Conservation (phyloP, 2,113 vertebrate species). For the Heteronetta atricapilla region DNA sequence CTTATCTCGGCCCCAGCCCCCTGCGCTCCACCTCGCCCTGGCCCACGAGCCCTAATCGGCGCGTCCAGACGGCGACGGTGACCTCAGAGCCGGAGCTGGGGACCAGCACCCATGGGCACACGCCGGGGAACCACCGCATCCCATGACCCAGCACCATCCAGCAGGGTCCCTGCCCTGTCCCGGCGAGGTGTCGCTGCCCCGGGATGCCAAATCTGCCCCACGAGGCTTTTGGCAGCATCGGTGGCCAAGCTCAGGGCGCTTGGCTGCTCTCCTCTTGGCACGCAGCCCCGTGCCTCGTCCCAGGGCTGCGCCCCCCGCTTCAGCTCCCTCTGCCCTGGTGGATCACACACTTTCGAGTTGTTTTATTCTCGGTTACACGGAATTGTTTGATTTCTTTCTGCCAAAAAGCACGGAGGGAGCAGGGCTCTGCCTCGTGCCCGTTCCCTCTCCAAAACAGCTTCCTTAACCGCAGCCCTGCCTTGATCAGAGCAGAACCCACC, state of each 20-base stretch:
- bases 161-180: neutral
- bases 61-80: neutral
- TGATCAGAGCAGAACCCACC: neutral
- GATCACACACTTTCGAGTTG: too few relatives aligned
- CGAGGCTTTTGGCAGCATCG: neutral
- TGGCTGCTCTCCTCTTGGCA: neutral
- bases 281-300: neutral
- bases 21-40: neutral
- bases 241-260: neutral
- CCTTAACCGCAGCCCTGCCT: too few relatives aligned
- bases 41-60: neutral
- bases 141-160: neutral
- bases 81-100: neutral
- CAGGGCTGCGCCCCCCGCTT: too few relatives aligned
- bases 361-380: neutral
- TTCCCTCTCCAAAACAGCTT: too few relatives aligned
- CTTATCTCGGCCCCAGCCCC: slow-evolving; percentile 32
- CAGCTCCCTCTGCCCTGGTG: neutral
- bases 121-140: rapidly evolving
- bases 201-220: neutral
- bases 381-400: neutral
- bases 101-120: rapidly evolving
- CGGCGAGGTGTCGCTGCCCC: too few relatives aligned
- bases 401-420: neutral
- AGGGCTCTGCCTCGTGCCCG: neutral